Evolutionary conservation across 2,797 vertebrate genomes (phyloP).

Genomic region (Myiothlypis coronata): DNA sequence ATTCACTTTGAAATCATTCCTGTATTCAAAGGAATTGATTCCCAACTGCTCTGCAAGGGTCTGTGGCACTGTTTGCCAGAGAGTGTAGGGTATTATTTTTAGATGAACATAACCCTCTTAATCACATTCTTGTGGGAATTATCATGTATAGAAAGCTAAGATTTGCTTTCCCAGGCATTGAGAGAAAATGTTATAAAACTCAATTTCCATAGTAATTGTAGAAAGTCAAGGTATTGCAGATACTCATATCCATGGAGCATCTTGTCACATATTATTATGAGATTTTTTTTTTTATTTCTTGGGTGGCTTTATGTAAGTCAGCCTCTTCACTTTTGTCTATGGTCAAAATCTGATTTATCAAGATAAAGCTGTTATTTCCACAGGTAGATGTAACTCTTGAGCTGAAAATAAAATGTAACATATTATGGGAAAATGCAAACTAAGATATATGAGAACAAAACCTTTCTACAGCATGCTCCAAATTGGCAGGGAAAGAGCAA

Average conservation of each 20-base stretch:
- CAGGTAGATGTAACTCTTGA: background rate
- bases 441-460: background rate
- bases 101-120: background rate
- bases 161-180: background rate
- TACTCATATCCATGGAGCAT: background rate
- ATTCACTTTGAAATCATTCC: background rate
- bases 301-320: background rate
- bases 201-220: background rate
- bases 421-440: background rate
- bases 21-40: background rate
- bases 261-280: background rate
- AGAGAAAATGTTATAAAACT: background rate
- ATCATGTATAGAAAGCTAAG: background rate
- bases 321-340: background rate
- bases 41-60: background rate
- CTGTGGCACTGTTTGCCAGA: background rate
- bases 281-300: background rate
- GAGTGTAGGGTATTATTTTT: background rate
- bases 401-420: background rate
- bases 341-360: background rate
- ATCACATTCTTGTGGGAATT: background rate
- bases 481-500: background rate
- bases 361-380: background rate
- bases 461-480: background rate
- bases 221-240: background rate